Percentiles rank a stretch among this genome's conserved stretches.
Evolutionary conservation across 1,140 invertebrate genomes (phyloP).

Genomic region (Aphaenogaster rudis): DNA sequence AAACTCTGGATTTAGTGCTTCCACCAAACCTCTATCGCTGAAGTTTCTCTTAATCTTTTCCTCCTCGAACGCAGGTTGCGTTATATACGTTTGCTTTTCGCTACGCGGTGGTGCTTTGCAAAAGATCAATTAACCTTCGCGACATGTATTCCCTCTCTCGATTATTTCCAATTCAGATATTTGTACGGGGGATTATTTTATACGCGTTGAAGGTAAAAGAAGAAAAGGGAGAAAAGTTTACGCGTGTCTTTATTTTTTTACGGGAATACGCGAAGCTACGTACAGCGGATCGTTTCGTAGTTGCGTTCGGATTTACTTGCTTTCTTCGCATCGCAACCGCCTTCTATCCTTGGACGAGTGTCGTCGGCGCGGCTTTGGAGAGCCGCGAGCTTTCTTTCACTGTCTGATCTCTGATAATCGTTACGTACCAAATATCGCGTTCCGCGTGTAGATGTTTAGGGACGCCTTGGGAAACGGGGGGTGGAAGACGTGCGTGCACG

Average conservation of each 20-base stretch:
- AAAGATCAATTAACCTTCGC: not conserved
- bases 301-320: conserved; percentile 43
- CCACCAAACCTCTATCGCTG: conserved; percentile 25
- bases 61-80: not conserved
- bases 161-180: not conserved
- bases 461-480: not conserved
- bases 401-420: conserved; percentile 45
- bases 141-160: not conserved
- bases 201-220: too few relatives aligned
- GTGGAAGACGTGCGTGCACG: not conserved
- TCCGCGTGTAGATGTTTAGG: conserved; percentile 4
- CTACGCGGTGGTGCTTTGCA: not conserved
- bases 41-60: conserved; percentile 1
- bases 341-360: conserved; percentile 9
- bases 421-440: conserved; percentile 37
- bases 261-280: not conserved
- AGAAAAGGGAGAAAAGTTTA: too few relatives aligned
- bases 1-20: conserved; percentile 54
- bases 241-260: not conserved
- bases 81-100: not conserved
- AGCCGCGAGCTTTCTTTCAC: conserved; percentile 22
- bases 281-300: not conserved
- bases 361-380: conserved; percentile 38
- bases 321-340: conserved; percentile 53
- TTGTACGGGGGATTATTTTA: not conserved